phyloP scores from a whole-genome alignment of 2,888 invertebrate species.

The Leptinotarsa peninsularis region DNA sequence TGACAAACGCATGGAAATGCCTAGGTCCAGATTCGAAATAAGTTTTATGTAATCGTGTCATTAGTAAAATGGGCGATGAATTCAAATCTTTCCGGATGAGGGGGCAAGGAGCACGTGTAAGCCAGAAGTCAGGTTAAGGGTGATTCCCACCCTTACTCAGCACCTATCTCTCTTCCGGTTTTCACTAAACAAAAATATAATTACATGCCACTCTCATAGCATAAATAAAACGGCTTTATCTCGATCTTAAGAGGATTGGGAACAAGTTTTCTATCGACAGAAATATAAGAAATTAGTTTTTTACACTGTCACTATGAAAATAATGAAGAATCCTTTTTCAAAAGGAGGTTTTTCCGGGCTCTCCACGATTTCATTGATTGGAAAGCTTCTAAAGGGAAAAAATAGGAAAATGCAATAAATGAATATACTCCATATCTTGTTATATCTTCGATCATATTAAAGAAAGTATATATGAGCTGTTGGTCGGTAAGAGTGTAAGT shows the following conservation, averaged over 20 bases:
- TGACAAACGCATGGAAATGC: too few relatives aligned
- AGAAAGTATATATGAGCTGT: too few relatives aligned
- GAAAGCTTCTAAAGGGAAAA: too few relatives aligned
- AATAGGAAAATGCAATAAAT: too few relatives aligned
- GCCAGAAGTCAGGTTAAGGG: slow-evolving; percentile 46
- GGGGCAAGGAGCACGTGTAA: slow-evolving; percentile 48
- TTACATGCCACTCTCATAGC: slow-evolving; percentile 7
- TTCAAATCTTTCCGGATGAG: slow-evolving; percentile 33
- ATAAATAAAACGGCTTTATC: slow-evolving; percentile 20
- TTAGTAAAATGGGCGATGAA: slow-evolving; percentile 29
- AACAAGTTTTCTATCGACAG: not conserved
- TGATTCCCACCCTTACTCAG: slow-evolving; percentile 23
- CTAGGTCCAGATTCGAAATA: too few relatives aligned
- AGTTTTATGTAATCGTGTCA: not conserved
- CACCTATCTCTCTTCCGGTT: slow-evolving; percentile 37
- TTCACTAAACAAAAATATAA: slow-evolving; percentile 29
- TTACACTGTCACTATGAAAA: too few relatives aligned
- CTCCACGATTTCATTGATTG: too few relatives aligned
- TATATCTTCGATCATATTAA: too few relatives aligned
- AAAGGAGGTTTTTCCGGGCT: too few relatives aligned
- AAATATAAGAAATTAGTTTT: not conserved
- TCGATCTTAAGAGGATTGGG: slow-evolving; percentile 20
- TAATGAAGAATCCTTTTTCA: too few relatives aligned
- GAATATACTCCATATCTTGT: too few relatives aligned
- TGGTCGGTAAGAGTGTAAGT: too few relatives aligned